Evolutionary conservation across 2,888 invertebrate species (phyloP).

Genomic region (Glaucopsyche alexis): DNA sequence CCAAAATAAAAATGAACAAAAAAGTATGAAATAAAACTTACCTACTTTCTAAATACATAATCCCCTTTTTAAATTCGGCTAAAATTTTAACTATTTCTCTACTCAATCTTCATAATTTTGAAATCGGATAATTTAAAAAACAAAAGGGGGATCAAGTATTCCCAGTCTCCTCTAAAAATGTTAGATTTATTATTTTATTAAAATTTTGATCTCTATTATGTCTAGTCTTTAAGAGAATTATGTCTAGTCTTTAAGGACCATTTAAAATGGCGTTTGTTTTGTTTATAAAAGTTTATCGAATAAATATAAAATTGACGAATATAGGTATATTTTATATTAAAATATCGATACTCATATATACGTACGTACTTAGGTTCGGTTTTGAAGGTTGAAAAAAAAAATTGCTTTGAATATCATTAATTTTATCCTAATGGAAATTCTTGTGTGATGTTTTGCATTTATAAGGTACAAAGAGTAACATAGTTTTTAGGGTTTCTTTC

Average conservation of each 20-base stretch:
- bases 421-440: too few species aligned
- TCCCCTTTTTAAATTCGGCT: too few species aligned
- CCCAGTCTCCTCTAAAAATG: neutral
- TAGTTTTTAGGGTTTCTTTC: neutral
- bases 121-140: too few species aligned
- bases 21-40: too few species aligned
- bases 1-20: too few species aligned
- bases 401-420: neutral
- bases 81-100: too few species aligned
- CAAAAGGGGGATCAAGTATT: too few species aligned
- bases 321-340: too few species aligned
- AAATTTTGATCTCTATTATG: constrained; percentile 4
- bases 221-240: constrained; percentile 7
- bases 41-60: too few species aligned
- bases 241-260: constrained; percentile 7
- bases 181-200: neutral
- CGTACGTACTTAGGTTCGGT: neutral
- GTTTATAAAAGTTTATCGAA: constrained; percentile 8
- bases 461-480: neutral
- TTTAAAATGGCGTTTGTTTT: constrained; percentile 4
- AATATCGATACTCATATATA: neutral
- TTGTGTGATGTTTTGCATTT: neutral
- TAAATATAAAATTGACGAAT: neutral
- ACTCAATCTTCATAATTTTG: too few species aligned
- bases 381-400: neutral